Evolutionary conservation across 2,888 invertebrate species (phyloP).

Genomic region (Amphipoea oculea): DNA sequence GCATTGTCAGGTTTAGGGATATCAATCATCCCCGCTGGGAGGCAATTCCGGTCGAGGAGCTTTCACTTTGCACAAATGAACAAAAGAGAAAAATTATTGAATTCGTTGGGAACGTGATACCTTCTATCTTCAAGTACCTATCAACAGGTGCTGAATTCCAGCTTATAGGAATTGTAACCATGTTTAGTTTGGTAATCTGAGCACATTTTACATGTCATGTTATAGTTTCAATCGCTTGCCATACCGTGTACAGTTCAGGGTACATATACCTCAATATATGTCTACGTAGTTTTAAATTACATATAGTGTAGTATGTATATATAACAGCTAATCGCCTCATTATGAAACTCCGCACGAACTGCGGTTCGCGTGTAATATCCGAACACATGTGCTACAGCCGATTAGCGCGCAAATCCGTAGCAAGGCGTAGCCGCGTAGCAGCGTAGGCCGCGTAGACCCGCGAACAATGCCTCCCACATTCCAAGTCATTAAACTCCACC

Average conservation of each 20-base stretch:
- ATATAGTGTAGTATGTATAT: constrained; percentile 7
- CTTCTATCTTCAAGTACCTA: constrained; percentile 13
- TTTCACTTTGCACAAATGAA: constrained; percentile 56
- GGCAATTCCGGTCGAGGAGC: constrained; percentile 49
- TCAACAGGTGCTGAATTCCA: constrained; percentile 41
- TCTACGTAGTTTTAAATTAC: not conserved
- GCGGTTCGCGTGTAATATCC: constrained; percentile 51
- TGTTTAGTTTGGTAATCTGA: not conserved
- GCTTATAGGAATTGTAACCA: not conserved
- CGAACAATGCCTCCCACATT: constrained; percentile 47
- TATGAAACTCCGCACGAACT: constrained; percentile 62
- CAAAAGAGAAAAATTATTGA: constrained; percentile 48
- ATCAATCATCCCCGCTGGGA: constrained; percentile 67
- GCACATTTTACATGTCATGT: not conserved
- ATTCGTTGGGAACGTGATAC: constrained; percentile 17
- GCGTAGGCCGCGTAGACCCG: constrained; percentile 26
- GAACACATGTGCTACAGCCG: constrained; percentile 54
- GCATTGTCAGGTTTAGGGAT: constrained; percentile 75
- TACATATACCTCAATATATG: not conserved
- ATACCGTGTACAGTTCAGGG: not conserved
- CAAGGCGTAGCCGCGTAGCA: constrained; percentile 46
- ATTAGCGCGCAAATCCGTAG: constrained; percentile 55
- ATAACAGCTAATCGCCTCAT: constrained; percentile 63
- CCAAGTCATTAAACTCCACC: constrained; percentile 38
- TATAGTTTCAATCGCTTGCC: not conserved